These are phyloP conservation scores for Notoglanidium macrostoma DNA, from an alignment of 2,797 vertebrate genomes.

Conservation along the genomic window DNA sequence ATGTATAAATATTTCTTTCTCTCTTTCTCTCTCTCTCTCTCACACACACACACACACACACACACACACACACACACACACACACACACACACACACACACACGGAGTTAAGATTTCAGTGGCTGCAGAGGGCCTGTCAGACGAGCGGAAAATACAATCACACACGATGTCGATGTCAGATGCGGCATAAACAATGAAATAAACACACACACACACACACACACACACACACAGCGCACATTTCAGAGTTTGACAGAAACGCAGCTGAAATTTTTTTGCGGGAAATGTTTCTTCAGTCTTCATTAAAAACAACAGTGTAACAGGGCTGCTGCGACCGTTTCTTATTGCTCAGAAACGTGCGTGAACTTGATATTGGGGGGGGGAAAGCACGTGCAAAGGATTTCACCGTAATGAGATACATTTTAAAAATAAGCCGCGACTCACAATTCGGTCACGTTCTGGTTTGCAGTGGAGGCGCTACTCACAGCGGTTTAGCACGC, in stretches of 20 bases:
- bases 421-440: not conserved
- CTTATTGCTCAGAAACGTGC: not conserved
- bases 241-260: not conserved
- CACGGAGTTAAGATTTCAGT: not conserved
- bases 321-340: not conserved
- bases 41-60: not conserved
- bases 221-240: not conserved
- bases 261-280: not conserved
- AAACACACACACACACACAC: not conserved
- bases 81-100: constrained; percentile 15
- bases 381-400: not conserved
- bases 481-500: not conserved
- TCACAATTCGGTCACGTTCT: not conserved
- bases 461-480: not conserved
- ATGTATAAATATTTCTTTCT: not conserved
- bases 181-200: not conserved
- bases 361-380: not conserved
- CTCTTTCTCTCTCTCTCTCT: not conserved
- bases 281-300: not conserved
- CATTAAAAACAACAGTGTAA: not conserved
- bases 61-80: not conserved
- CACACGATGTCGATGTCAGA: not conserved
- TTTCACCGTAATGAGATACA: not conserved
- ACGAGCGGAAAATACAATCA: constrained; percentile 1
- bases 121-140: not conserved